phyloP scores from a whole-genome alignment of 2,113 vertebrate species.

The Arenaria interpres region DNA sequence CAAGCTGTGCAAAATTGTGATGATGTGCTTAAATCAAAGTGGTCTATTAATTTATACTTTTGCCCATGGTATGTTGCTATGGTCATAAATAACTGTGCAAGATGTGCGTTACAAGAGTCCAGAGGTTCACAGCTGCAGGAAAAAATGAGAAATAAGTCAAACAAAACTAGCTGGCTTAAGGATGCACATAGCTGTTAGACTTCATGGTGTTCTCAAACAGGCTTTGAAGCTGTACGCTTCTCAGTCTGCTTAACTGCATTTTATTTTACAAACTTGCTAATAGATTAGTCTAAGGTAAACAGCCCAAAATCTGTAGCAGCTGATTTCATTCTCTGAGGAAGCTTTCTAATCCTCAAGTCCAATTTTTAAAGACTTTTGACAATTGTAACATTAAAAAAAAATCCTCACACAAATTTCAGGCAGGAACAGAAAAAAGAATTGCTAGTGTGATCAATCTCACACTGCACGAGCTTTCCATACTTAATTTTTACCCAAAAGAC shows the following conservation, averaged over 20 bases:
- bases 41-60: neutral
- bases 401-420: neutral
- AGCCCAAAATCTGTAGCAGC: neutral
- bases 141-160: neutral
- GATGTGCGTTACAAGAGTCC: neutral
- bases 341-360: neutral
- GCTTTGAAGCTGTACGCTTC: neutral
- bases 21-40: neutral
- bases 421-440: neutral
- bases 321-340: neutral
- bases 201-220: neutral
- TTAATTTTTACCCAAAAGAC: constrained; percentile 7
- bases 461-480: neutral
- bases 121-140: neutral
- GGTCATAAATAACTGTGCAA: neutral
- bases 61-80: neutral
- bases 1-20: neutral
- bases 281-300: neutral
- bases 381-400: neutral
- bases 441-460: neutral
- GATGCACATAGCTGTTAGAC: neutral
- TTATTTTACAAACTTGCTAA: neutral
- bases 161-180: neutral
- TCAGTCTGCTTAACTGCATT: neutral
- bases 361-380: neutral